Evolutionary conservation across 2,113 vertebrate genomes (phyloP), one percentile per base, ranked within the genome.

Genomic region (Bos indicus): DNA sequence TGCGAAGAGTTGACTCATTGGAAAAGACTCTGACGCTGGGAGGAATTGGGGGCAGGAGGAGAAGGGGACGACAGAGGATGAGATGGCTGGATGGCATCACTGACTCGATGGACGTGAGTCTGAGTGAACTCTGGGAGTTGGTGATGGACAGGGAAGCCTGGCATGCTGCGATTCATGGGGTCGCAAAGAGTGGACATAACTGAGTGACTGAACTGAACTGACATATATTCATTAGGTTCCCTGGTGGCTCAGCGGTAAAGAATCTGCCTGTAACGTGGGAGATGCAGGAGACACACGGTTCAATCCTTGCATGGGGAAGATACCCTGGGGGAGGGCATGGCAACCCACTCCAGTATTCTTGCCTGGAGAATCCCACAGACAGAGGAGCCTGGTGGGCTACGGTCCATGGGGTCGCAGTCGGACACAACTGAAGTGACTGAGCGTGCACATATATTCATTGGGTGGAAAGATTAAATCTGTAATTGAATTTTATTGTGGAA

Each of bases 281-380:
- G 64, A 48, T 2, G 26, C 43, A 78, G 26, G 74, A 28, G 77
- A 78, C 43, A 78, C 4, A 11, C 0, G 26, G 7, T 17, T 78
- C 0, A 2, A 30, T 16, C 43, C 77, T 11, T 10, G 14, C 4
- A 14, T 46, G 0, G 7, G 43, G 26, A 78, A 48, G 43, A 28
- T 48, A 2, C 25, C 64, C 64, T 64, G 4, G 64, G 9, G n/a
- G n/a, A 71, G 64, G n/a, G 64, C 67, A 71, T 40, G 64, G n/a
- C n/a, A 71, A 12, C n/a, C n/a, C 19, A 21, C 10, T 36, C 9
- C n/a, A 23, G n/a, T 12, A 11, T 36, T 71, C n/a, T 71, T 71
- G 67, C 67, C n/a, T 40, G 2, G 62, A 67, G 33, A 67, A 17
- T 33, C 15, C 62, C 62, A n/a, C 15, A 8, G 62, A 23, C 9